Evolutionary conservation across 1,140 invertebrate genomes (phyloP).

Genomic region (Diabrotica virgifera): DNA sequence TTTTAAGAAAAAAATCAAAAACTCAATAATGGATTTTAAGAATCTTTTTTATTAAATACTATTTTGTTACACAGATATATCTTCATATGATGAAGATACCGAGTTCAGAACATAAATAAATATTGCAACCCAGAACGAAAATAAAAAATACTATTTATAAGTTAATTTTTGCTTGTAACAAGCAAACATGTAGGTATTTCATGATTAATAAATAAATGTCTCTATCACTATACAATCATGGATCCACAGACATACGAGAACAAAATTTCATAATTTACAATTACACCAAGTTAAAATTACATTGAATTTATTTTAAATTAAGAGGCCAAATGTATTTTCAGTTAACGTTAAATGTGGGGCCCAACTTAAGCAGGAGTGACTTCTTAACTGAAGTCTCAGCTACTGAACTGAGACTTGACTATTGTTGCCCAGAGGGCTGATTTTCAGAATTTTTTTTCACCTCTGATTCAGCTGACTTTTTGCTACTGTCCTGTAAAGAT

Average conservation of each 20-base stretch:
- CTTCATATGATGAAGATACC: too few species aligned
- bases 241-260: conserved; percentile 16
- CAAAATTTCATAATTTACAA: neutral
- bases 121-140: too few species aligned
- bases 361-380: conserved; percentile 33
- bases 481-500: conserved; percentile 48
- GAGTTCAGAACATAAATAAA: too few species aligned
- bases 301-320: too few species aligned
- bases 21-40: conserved; percentile 15
- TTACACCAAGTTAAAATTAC: neutral
- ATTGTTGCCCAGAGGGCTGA: conserved; percentile 28
- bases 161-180: neutral
- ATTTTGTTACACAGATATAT: conserved; percentile 15
- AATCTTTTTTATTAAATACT: conserved; percentile 30
- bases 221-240: conserved; percentile 19
- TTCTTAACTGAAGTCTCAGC: conserved; percentile 34
- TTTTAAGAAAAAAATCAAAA: conserved; percentile 24
- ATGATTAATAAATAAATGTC: neutral
- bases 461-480: conserved; percentile 44
- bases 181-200: neutral
- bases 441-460: conserved; percentile 42
- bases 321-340: too few species aligned
- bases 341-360: conserved; percentile 2
- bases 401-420: conserved; percentile 33
- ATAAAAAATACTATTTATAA: neutral